Evolutionary conservation across 2,888 invertebrate genomes (phyloP), one percentile per base, ranked within the genome.

Genomic region (Tinea trinotella): DNA sequence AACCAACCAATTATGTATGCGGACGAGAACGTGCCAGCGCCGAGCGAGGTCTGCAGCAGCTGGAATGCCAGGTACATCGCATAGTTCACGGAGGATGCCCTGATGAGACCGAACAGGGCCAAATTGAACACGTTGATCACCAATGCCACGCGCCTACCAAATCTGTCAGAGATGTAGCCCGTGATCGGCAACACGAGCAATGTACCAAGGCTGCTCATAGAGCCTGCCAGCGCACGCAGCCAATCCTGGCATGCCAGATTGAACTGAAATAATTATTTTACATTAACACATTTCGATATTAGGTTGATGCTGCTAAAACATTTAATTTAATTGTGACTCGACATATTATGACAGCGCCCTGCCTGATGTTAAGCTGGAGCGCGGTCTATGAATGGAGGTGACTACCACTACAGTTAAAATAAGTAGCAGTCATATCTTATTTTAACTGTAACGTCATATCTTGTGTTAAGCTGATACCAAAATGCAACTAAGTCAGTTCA

Each of bases 221-320:
- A 92, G 1, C 93, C 93, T 3, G 92, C 89, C 58, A 93, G 66
- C 0, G 91, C 88, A 49, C 92, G 77, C 62, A 90, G 88, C 92
- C 92, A 93, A 57, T 90, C 86, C 55, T 89, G 85, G 60, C 92
- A 92, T 10, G 89, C 89, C 3, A 92, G 70, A 60, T 87, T 79
- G 64, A 90, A 92, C 92, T 92, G 66, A 13, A 79, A 77, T n/a
- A n/a, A n/a, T n/a, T n/a, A n/a, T n/a, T n/a, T n/a, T n/a, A n/a
- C n/a, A n/a, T n/a, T n/a, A n/a, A n/a, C n/a, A n/a, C n/a, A n/a
- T n/a, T n/a, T n/a, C n/a, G n/a, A n/a, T n/a, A n/a, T n/a, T n/a
- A n/a, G n/a, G n/a, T n/a, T n/a, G n/a, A n/a, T n/a, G n/a, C n/a
- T n/a, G n/a, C n/a, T n/a, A n/a, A n/a, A n/a, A n/a, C n/a, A n/a